These are phyloP conservation scores for Triops longicaudatus DNA, from an alignment of 1,140 invertebrate genomes.

Conservation along the genomic window DNA sequence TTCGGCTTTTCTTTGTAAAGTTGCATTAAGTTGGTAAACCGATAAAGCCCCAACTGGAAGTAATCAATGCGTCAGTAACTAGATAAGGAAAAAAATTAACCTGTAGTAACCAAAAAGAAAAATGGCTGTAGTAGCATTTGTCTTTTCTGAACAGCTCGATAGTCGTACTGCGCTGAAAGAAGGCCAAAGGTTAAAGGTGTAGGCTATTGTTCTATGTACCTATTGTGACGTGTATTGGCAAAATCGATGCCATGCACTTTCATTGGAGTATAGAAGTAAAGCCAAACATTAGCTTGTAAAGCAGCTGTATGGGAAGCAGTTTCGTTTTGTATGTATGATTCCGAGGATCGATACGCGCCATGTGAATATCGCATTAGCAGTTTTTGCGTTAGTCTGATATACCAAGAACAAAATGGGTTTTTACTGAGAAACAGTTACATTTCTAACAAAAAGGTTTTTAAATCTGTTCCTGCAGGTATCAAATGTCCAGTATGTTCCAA, in stretches of 20 bases:
- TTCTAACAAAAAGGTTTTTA: constrained; percentile 23
- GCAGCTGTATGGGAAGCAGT: background rate
- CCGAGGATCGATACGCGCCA: background rate
- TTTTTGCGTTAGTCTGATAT: no score
- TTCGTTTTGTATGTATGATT: background rate
- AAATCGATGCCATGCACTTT: constrained; percentile 2
- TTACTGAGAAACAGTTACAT: constrained; percentile 18
- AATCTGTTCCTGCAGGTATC: constrained; percentile 59
- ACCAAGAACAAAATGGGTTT: no score
- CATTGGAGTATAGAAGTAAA: background rate
- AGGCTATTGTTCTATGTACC: background rate
- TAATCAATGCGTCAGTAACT: no score
- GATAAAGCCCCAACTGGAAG: no score
- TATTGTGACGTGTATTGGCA: background rate
- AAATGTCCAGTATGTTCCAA: constrained; percentile 98
- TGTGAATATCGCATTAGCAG: background rate
- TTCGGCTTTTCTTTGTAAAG: no score
- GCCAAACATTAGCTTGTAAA: background rate
- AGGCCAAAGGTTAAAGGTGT: background rate
- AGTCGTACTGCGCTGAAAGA: background rate
- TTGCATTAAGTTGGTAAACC: no score
- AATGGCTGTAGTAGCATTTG: no score
- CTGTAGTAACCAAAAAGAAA: no score
- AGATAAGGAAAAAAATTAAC: no score
- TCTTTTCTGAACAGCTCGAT: no score